phyloP scores from a whole-genome alignment of 1,140 invertebrate genomes.

The Branchinecta lindahli region DNA sequence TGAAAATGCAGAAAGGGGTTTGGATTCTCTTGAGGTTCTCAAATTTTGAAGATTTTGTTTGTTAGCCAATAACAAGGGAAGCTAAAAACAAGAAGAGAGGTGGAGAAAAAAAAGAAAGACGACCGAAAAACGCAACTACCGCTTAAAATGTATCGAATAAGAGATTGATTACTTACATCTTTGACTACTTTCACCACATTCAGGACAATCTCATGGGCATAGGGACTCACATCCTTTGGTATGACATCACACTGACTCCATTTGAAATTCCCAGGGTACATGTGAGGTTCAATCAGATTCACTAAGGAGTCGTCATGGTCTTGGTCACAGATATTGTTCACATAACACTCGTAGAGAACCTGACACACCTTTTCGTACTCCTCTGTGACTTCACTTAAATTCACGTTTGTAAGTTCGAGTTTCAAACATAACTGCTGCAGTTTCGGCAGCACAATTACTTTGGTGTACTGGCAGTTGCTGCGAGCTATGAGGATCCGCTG shows the following conservation, averaged over 20 bases:
- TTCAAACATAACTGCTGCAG: neutral
- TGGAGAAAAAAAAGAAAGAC: too few relatives aligned
- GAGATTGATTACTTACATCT: neutral
- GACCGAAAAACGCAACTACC: too few relatives aligned
- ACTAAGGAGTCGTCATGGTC: neutral
- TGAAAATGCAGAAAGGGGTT: too few relatives aligned
- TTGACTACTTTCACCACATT: neutral
- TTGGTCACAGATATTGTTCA: neutral
- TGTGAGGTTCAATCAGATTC: constrained; percentile 6
- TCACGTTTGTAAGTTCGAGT: neutral
- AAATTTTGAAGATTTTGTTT: too few relatives aligned
- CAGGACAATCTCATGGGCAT: neutral
- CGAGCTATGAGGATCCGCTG: neutral
- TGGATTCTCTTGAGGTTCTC: too few relatives aligned
- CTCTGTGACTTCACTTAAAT: neutral
- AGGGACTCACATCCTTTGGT: neutral
- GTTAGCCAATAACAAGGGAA: too few relatives aligned
- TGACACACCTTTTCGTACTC: neutral
- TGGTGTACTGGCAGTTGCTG: neutral
- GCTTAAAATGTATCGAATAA: too few relatives aligned
- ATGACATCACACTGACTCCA: neutral
- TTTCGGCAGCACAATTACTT: neutral
- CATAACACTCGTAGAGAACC: neutral
- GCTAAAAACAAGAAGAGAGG: too few relatives aligned
- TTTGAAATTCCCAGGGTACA: neutral